Conservation (phyloP, 2,888 invertebrate genomes). For the Lithophane ornitopus region DNA sequence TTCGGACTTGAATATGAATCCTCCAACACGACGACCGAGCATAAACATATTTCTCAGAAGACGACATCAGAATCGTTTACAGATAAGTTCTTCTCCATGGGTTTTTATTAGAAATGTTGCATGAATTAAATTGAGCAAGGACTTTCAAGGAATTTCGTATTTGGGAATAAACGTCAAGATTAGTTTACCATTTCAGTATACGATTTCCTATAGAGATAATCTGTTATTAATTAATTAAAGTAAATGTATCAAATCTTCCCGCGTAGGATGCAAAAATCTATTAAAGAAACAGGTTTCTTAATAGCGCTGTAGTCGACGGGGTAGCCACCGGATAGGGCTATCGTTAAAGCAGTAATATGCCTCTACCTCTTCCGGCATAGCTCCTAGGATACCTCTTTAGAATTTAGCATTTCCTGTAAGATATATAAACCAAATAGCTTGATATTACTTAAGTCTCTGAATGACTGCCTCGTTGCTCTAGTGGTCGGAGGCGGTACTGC, state of each 20-base stretch:
- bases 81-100: conserved; percentile 57
- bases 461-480: no score
- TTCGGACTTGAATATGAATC: conserved; percentile 88
- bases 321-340: conserved; percentile 59
- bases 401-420: conserved; percentile 36
- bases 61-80: conserved; percentile 59
- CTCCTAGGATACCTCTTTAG: conserved; percentile 39
- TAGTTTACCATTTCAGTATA: background rate
- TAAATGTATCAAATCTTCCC: background rate
- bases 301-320: conserved; percentile 38
- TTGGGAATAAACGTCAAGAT: background rate
- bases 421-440: conserved; percentile 10
- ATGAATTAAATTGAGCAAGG: conserved; percentile 7
- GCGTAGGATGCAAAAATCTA: conserved; percentile 37
- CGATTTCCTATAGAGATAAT: background rate
- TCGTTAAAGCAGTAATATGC: conserved; percentile 57
- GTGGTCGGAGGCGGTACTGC: no score
- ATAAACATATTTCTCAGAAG: conserved; percentile 75
- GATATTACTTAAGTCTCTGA: conserved; percentile 1
- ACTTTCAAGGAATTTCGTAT: background rate
- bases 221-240: background rate
- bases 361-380: conserved; percentile 47
- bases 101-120: conserved; percentile 30
- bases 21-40: conserved; percentile 78
- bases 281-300: conserved; percentile 57